These are phyloP conservation scores for Drosophila eohydei DNA, from an alignment of 2,888 invertebrate genomes.

Conservation along the genomic window DNA sequence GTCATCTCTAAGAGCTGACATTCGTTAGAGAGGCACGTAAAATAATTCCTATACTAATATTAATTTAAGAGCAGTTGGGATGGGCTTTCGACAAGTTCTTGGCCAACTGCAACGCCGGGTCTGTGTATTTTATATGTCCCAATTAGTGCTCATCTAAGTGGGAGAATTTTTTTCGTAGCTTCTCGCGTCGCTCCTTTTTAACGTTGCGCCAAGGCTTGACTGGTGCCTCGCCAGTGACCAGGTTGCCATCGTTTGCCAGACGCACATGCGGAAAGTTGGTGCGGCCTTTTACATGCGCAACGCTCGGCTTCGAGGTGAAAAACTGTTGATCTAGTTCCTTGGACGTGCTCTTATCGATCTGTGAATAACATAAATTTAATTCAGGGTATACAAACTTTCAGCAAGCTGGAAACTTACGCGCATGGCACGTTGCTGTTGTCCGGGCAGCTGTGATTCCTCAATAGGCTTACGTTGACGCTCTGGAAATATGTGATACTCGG, in stretches of 20 bases:
- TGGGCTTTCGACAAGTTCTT: conserved; percentile 11
- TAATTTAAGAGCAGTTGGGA: conserved; percentile 33
- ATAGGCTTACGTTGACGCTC: conserved; percentile 84
- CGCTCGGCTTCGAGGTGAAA: conserved; percentile 85
- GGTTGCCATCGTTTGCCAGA: conserved; percentile 65
- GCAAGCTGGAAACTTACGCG: conserved; percentile 84
- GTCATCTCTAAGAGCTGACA: background rate
- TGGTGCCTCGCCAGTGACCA: conserved; percentile 49
- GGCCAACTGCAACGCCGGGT: background rate
- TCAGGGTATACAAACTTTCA: background rate
- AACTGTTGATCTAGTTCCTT: conserved; percentile 88
- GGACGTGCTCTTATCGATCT: conserved; percentile 84
- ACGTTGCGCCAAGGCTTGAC: conserved; percentile 93
- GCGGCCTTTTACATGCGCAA: conserved; percentile 84
- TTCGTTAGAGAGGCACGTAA: conserved; percentile 9
- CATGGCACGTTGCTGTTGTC: conserved; percentile 86
- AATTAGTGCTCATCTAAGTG: conserved; percentile 89
- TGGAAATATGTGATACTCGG: conserved; percentile 87
- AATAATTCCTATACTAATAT: conserved; percentile 31
- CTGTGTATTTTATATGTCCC: background rate
- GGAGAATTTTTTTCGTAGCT: conserved; percentile 93
- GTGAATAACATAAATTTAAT: background rate
- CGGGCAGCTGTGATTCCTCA: conserved; percentile 85
- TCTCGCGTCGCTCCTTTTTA: conserved; percentile 96
- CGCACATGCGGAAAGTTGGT: conserved; percentile 84